These are phyloP conservation scores for Cynopterus sphinx DNA, from an alignment of 2,797 vertebrate genomes.

Conservation along the genomic window DNA sequence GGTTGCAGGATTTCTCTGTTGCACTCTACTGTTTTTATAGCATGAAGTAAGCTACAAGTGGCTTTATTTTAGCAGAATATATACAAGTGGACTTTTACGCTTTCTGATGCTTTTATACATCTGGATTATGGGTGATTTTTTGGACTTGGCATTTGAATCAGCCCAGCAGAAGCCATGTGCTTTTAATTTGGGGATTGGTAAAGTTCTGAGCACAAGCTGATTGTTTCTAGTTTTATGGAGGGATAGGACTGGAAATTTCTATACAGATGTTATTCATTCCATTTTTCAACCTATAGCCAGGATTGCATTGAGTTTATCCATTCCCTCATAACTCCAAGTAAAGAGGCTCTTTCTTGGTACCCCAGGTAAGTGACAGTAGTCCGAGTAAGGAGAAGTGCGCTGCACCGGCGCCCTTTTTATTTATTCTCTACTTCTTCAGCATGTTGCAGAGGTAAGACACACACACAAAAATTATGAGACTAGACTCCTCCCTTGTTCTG, in stretches of 20 bases:
- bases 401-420: neutral
- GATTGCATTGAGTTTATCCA: neutral
- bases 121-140: neutral
- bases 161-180: neutral
- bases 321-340: neutral
- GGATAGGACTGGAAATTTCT: neutral
- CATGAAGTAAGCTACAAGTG: neutral
- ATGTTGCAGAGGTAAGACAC: neutral
- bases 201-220: neutral
- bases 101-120: neutral
- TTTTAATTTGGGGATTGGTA: neutral
- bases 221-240: conserved; percentile 7
- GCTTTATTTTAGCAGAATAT: neutral
- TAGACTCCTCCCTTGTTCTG: neutral
- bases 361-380: neutral
- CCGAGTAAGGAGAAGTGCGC: neutral
- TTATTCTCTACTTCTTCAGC: neutral
- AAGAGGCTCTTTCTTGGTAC: conserved; percentile 16
- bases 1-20: neutral
- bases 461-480: neutral
- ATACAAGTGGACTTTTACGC: neutral
- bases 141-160: neutral
- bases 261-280: neutral
- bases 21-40: neutral
- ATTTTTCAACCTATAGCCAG: neutral